Evolutionary conservation across 2,113 vertebrate species (phyloP), one percentile per base, ranked within the genome.

Genomic region (Rhinichthys klamathensis): DNA sequence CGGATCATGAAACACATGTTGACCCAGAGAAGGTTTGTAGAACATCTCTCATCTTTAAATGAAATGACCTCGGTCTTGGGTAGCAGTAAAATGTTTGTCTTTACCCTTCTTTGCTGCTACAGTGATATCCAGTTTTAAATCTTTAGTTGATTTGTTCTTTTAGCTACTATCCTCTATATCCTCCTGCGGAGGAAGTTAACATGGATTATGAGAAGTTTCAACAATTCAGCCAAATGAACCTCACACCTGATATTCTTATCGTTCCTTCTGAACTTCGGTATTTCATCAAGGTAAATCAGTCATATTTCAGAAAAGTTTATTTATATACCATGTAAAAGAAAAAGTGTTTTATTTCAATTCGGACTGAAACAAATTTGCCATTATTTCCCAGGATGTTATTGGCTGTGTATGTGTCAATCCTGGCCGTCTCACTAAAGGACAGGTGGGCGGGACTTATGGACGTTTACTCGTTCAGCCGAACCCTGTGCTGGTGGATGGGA

Each of bases 371-470:
- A 11, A 4, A 27, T 54, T 32, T 54, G 9, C 16, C 1, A 21
- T 76, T 76, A 2, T 46, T 60, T 70, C 18, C 10, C 88, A 99
- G 98, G 96, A 97, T 0, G 91, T 97, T 80, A 92, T 95, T 2
- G 96, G 97, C 87, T 98, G 97, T 0, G 80, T 97, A 7, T 99
- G 97, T 23, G 83, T 99, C 91, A 99, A 99, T 63, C 97, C 98
- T 0, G 97, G 96, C 1, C 96, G 98, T 0, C 91, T 99, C 86
- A 98, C 98, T 3, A 99, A 99, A 92, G 98, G 98, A 16, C 96
- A 95, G 35, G 96, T 97, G 0, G 98, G 98, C 0, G 98, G 98
- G 69, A 98, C 97, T n/a, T 99, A 95, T 0, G 89, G 95, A 49
- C 93, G 96, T 23, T 89, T 99, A 63, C 93, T 95, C 23, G 15